These are phyloP conservation scores for Mythimna vitellina DNA, from an alignment of 2,888 invertebrate species.

Conservation along the genomic window DNA sequence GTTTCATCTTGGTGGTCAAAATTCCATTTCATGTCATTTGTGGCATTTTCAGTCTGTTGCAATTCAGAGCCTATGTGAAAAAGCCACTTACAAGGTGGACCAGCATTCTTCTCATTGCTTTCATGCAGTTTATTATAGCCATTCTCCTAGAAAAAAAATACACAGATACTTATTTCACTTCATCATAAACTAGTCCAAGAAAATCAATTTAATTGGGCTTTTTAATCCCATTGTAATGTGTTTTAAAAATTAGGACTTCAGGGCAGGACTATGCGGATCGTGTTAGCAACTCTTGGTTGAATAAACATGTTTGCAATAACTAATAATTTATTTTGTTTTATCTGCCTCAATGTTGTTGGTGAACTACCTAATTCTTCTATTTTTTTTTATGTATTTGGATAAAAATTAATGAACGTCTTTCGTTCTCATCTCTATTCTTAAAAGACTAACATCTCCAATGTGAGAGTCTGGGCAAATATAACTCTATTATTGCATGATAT, in stretches of 20 bases:
- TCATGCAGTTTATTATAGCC: constrained; percentile 34
- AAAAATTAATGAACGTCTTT: neutral
- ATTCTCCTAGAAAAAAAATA: constrained; percentile 22
- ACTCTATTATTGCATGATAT: constrained; percentile 7
- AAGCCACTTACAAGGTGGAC: constrained; percentile 73
- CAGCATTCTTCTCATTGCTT: constrained; percentile 74
- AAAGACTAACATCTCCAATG: neutral
- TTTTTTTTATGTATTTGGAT: neutral
- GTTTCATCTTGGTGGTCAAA: constrained; percentile 82
- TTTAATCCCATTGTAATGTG: neutral
- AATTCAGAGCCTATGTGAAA: constrained; percentile 75
- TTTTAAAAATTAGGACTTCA: neutral
- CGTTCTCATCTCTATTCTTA: neutral
- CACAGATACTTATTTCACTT: neutral
- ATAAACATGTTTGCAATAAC: neutral
- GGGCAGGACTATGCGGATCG: neutral
- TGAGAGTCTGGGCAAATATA: neutral
- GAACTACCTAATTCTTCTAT: neutral
- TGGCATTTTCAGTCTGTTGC: constrained; percentile 70
- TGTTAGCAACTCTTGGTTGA: neutral
- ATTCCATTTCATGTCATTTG: constrained; percentile 83
- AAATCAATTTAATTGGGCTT: neutral
- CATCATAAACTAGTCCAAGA: too few relatives aligned
- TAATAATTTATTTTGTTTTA: neutral
- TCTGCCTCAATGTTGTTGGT: neutral